Conservation (phyloP, 2,888 invertebrate species). For the Catotricha subobsoleta region DNA sequence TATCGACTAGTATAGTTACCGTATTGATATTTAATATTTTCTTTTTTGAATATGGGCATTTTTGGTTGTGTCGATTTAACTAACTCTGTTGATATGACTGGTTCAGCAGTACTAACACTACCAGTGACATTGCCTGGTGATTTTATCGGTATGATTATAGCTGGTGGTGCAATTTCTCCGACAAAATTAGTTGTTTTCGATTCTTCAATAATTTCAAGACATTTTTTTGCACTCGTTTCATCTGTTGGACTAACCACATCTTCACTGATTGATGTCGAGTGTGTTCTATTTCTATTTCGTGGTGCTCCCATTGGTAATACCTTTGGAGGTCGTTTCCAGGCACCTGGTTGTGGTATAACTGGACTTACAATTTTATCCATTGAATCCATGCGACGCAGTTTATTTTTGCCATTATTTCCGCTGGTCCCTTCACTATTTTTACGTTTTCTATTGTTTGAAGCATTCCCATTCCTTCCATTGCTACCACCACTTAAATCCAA, state of each 20-base stretch:
- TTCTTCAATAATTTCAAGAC: background rate
- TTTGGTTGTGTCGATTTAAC: background rate
- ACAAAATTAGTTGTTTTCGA: background rate
- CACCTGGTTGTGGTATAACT: slow-evolving; percentile 75
- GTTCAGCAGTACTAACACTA: too few species aligned
- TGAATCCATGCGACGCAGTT: slow-evolving; percentile 48
- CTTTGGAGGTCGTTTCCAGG: slow-evolving; percentile 48
- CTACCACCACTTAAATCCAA: slow-evolving; percentile 18
- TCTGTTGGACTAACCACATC: slow-evolving; percentile 22
- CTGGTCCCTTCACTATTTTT: slow-evolving; percentile 1
- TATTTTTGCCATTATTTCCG: slow-evolving; percentile 15
- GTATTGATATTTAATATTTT: slow-evolving; percentile 65
- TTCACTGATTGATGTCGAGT: slow-evolving; percentile 31
- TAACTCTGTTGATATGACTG: background rate
- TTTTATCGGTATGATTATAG: too few species aligned
- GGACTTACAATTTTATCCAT: slow-evolving; percentile 85
- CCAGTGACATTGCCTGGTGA: too few species aligned
- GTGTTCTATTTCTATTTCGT: slow-evolving; percentile 20
- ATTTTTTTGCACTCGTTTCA: background rate
- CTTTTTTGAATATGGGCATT: background rate
- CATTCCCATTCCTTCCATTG: too few species aligned
- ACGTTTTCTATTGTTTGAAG: slow-evolving; percentile 1
- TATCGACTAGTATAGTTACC: slow-evolving; percentile 89
- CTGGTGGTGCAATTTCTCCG: background rate
- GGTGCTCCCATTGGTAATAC: slow-evolving; percentile 25